These are phyloP conservation scores for Meliscaeva auricollis DNA, from an alignment of 2,888 invertebrate genomes.

Conservation along the genomic window DNA sequence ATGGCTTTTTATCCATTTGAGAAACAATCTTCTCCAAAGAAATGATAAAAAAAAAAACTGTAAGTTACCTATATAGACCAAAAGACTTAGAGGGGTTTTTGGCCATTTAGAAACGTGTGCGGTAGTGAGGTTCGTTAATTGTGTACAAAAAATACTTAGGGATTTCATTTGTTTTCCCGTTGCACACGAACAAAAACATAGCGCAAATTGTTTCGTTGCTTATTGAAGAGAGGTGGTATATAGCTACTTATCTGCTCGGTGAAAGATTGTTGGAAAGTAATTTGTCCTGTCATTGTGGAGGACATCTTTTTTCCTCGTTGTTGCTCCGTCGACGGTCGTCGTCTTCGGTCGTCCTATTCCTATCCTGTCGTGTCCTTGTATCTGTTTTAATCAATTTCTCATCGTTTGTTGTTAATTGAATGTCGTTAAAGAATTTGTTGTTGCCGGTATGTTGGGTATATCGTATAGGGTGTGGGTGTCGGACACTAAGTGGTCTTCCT, in stretches of 20 bases:
- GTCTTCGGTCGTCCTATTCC: background rate
- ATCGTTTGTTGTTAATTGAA: conserved; percentile 76
- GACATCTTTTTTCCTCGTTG: conserved; percentile 52
- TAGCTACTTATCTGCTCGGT: conserved; percentile 59
- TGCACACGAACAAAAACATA: conserved; percentile 46
- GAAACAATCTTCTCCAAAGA: conserved; percentile 36
- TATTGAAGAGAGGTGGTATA: background rate
- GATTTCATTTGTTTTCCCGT: conserved; percentile 70
- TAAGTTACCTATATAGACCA: background rate
- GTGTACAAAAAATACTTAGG: conserved; percentile 72
- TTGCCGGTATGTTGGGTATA: conserved; percentile 19
- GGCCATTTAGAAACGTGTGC: conserved; percentile 28
- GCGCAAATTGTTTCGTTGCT: conserved; percentile 46
- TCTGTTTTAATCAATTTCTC: conserved; percentile 74
- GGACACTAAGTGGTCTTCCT: conserved; percentile 68
- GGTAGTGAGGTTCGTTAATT: conserved; percentile 64
- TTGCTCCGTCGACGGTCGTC: conserved; percentile 9
- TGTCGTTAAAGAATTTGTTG: conserved; percentile 66
- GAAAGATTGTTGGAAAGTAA: conserved; percentile 72
- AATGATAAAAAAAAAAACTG: conserved; percentile 13
- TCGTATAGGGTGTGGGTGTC: conserved; percentile 23
- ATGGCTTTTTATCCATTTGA: conserved; percentile 57
- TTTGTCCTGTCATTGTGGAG: conserved; percentile 74
- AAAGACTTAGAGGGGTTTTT: background rate
- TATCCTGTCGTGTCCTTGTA: conserved; percentile 19